Percentiles rank a stretch among this genome's conserved stretches.
Conservation (phyloP, 2,888 invertebrate genomes). For the Eurytoma adleriae region DNA sequence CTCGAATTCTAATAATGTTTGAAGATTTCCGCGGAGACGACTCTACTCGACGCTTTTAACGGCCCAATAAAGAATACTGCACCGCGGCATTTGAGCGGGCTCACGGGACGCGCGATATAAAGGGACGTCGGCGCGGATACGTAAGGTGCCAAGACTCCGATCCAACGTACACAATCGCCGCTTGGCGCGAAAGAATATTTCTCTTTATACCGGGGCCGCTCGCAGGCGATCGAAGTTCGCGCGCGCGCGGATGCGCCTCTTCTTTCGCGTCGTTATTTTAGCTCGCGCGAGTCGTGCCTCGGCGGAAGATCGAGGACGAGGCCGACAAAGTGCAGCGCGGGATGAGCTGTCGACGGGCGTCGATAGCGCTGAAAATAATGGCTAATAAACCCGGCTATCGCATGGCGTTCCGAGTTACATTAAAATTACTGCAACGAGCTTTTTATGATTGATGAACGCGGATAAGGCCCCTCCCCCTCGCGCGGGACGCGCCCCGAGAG, state of each 20-base stretch:
- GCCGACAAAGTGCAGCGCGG: slow-evolving; percentile 53
- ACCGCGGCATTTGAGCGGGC: slow-evolving; percentile 32
- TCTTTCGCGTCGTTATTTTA: slow-evolving; percentile 39
- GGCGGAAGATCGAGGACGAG: slow-evolving; percentile 54
- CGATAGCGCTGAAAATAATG: slow-evolving; percentile 58
- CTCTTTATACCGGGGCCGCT: not conserved
- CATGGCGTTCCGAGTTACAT: slow-evolving; percentile 56
- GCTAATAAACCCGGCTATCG: slow-evolving; percentile 58
- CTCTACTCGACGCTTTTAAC: slow-evolving; percentile 30
- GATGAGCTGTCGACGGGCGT: slow-evolving; percentile 58
- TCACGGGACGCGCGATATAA: slow-evolving; percentile 31
- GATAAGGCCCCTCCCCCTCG: slow-evolving; percentile 38
- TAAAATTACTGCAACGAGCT: slow-evolving; percentile 57
- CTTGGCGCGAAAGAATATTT: not conserved
- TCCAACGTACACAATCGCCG: too few species aligned
- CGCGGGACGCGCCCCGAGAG: not conserved
- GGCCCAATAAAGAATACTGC: slow-evolving; percentile 48
- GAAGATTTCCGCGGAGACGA: slow-evolving; percentile 9
- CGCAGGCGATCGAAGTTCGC: slow-evolving; percentile 28
- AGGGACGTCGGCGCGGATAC: slow-evolving; percentile 27
- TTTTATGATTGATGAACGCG: slow-evolving; percentile 57
- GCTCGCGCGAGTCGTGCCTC: slow-evolving; percentile 4
- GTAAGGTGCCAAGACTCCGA: not conserved
- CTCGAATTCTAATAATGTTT: slow-evolving; percentile 26
- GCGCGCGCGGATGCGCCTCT: slow-evolving; percentile 14